Evolutionary conservation across 2,797 vertebrate species (phyloP).

Genomic region (Premnoplex brunnescens): DNA sequence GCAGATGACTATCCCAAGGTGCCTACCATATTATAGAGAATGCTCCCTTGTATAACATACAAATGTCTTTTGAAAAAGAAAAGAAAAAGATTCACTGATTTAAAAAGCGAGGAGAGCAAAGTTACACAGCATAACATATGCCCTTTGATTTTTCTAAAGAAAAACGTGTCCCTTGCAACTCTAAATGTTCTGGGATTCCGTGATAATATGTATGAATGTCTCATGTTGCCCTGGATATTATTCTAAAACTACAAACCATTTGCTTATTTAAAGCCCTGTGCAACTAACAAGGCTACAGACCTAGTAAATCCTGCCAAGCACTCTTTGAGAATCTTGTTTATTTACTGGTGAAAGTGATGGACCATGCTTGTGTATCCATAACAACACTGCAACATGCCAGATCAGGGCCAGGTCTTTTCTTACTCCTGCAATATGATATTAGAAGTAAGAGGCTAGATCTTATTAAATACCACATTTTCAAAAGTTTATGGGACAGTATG

Average conservation of each 20-base stretch:
- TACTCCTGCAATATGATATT: conserved; percentile 69
- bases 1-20: not conserved
- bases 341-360: conserved; percentile 83
- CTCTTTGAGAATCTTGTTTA: conserved; percentile 78
- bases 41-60: not conserved
- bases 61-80: not conserved
- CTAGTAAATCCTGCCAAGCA: conserved; percentile 73
- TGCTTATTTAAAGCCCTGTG: conserved; percentile 53
- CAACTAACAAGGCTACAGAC: conserved; percentile 18
- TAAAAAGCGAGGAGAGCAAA: not conserved
- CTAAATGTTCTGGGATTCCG: not conserved
- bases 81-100: not conserved
- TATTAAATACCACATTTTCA: conserved; percentile 61
- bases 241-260: conserved; percentile 40
- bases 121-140: not conserved
- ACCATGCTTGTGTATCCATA: conserved; percentile 83
- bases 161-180: not conserved
- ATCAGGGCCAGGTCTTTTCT: conserved; percentile 76
- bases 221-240: not conserved
- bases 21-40: not conserved
- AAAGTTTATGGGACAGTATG: conserved; percentile 26
- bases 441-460: conserved; percentile 70
- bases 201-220: not conserved
- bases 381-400: conserved; percentile 81
- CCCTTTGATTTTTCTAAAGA: not conserved